These are phyloP conservation scores for Vimba vimba DNA, from an alignment of 2,113 vertebrate genomes.

Conservation along the genomic window DNA sequence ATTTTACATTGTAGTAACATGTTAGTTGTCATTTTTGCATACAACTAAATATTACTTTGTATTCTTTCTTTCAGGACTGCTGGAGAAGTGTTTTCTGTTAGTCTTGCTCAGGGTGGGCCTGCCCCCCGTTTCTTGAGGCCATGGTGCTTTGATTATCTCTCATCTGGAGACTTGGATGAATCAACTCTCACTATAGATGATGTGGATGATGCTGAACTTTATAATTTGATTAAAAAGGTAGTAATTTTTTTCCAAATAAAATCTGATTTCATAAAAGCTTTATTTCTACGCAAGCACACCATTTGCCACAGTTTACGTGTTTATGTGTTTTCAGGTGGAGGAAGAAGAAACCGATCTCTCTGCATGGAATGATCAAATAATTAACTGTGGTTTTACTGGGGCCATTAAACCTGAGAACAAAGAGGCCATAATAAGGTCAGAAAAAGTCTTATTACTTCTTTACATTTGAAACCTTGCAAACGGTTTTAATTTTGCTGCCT, in stretches of 20 bases:
- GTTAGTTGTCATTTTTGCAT: too few relatives aligned
- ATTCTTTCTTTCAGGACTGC: too few relatives aligned
- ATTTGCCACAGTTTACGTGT: too few relatives aligned
- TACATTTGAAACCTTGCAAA: too few relatives aligned
- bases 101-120: conserved; percentile 42
- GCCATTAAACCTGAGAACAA: neutral
- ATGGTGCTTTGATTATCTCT: conserved; percentile 32
- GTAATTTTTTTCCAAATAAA: too few relatives aligned
- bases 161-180: conserved; percentile 20
- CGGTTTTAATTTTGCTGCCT: too few relatives aligned
- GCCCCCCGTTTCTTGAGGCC: conserved; percentile 38
- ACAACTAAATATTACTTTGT: too few relatives aligned
- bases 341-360: conserved; percentile 4
- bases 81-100: too few relatives aligned
- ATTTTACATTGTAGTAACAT: too few relatives aligned
- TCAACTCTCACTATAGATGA: conserved; percentile 11
- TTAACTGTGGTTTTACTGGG: conserved; percentile 1
- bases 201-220: conserved; percentile 33
- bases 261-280: too few relatives aligned
- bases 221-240: conserved; percentile 27
- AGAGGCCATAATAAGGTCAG: neutral
- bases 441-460: neutral
- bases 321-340: neutral
- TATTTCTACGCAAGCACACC: too few relatives aligned
- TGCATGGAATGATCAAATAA: neutral